A percentile compares a stretch with the other conserved stretches of the same genome.
Conservation (phyloP, 2,113 vertebrate genomes). For the Procapra przewalskii region DNA sequence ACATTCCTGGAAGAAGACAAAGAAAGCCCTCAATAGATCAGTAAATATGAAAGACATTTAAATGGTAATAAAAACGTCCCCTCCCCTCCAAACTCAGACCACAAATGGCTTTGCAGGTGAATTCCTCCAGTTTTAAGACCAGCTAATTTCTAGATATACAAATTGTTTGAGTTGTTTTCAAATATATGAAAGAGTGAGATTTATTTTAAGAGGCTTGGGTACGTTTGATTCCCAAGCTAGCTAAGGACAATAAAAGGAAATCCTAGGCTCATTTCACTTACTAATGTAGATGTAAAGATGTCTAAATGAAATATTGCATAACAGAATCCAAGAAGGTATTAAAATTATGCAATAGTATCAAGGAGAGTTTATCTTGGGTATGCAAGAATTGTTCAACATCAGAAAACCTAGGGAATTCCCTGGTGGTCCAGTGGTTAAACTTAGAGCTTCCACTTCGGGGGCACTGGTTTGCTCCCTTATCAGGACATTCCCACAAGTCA, state of each 20-base stretch:
- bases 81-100: background rate
- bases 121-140: background rate
- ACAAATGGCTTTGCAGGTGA: background rate
- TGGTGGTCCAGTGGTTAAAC: background rate
- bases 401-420: background rate
- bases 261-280: background rate
- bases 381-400: background rate
- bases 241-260: background rate
- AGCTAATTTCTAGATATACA: background rate
- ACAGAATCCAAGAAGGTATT: background rate
- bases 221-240: background rate
- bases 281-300: background rate
- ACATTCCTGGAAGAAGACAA: background rate
- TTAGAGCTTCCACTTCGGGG: background rate
- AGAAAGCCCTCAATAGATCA: background rate
- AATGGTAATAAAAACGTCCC: background rate
- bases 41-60: background rate
- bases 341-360: background rate
- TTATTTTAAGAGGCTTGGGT: background rate
- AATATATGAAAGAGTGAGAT: background rate
- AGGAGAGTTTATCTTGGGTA: background rate
- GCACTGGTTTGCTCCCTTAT: background rate
- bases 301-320: background rate
- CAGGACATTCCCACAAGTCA: background rate
- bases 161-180: background rate